Evolutionary conservation across 2,888 invertebrate genomes (phyloP), one percentile per base, ranked within the genome.

Genomic region (Microctonus brassicae): DNA sequence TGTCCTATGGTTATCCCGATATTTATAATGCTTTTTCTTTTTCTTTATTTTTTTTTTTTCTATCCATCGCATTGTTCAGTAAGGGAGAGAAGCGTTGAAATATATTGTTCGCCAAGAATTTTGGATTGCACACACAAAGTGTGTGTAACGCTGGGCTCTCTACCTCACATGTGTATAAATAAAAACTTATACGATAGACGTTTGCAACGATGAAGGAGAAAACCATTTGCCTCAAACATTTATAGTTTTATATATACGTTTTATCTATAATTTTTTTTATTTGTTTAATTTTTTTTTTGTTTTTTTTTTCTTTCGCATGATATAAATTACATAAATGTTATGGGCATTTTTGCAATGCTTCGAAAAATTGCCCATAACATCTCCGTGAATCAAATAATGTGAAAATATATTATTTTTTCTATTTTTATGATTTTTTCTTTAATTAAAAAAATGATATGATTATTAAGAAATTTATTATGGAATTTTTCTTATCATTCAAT

Each of bases 1-100:
- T 70, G 67, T 70, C 58, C 57, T 13, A 10, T 55, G 68, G 47
- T 60, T 68, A 62, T 76, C 71, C 47, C 13, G 52, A 73, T 73
- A 75, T 76, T 73, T 71, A 73, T 72, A 69, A 63, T 52, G 33
- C 29, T 20, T 26, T 63, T 17, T 26, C 17, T n/a, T 5, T 26
- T n/a, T 11, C 7, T 42, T n/a, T 26, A n/a, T 9, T 47, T 17
- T 20, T 17, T 36, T 34, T 39, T 20, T 10, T 20, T 34, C 34
- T 34, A 20, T 34, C n/a, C 20, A 34, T 60, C 34, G 17, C 34
- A 34, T 33, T 34, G 6, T 24, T 22, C 11, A 9, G 39, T n/a
- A 26, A 42, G 24, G n/a, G 20, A 33, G 11, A 34, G 11, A 17
- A 60, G 33, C 33, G 17, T 20, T 60, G 20, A 20, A 20, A 60